Evolutionary conservation across 2,113 vertebrate genomes (phyloP), one percentile per base, ranked within the genome.

Genomic region (Aegypius monachus): DNA sequence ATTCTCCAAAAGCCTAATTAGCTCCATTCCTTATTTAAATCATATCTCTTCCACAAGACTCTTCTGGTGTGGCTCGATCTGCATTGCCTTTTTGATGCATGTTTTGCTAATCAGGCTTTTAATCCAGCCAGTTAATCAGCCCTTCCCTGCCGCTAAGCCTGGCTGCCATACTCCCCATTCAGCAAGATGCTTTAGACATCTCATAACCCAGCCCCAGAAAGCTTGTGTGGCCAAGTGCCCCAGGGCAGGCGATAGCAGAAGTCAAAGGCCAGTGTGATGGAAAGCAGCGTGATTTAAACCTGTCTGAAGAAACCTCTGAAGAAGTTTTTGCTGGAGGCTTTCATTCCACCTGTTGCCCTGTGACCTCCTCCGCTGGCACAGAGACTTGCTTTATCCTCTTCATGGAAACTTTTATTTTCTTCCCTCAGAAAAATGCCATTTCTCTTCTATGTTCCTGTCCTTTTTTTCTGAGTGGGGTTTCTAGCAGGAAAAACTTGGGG

Each of bases 341-440:
- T 96, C 80, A 43, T 94, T 94, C 84, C 71, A 65, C 77, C 90
- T 86, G 91, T 61, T 85, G 88, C 85, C 94, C 96, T 95, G 62
- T 98, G 97, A 97, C 95, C 96, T 94, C 63, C 74, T 71, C 82
- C 3, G 6, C 53, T 52, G 58, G 56, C 92, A 97, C 88, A 94
- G 88, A 92, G 48, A 75, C 16, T 11, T 0, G 0, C 55, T 94
- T 92, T 68, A 38, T 45, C 47, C 61, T 63, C 59, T 50, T 70
- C 40, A 16, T 45, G 86, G 90, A 96, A 95, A 81, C 87, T 79
- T 95, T 29, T 63, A 43, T 91, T 89, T 91, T 85, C 73, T 72
- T 91, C 38, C 19, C 32, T 67, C 11, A 2, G 23, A 94, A 81
- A 13, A 72, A 42, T n/a, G 31, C 34, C 2, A 12, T 58, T n/a